phyloP scores from a whole-genome alignment of 2,797 vertebrate species.

The Otolemur crassicaudatus region DNA sequence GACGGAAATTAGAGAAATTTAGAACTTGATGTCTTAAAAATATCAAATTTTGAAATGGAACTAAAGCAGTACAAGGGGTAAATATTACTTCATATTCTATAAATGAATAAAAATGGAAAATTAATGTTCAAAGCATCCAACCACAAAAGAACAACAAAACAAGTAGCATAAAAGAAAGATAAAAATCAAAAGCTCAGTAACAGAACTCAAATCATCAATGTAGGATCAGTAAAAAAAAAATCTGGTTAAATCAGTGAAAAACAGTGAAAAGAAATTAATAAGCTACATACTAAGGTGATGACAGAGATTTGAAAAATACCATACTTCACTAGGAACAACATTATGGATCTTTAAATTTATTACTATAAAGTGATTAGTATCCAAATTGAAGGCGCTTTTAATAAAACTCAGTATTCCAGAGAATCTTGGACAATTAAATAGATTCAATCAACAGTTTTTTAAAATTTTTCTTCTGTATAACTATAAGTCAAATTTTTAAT shows the following conservation, averaged over 20 bases:
- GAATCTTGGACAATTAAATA: not conserved
- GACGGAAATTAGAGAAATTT: not conserved
- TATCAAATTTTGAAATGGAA: not conserved
- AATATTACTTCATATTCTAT: constrained; percentile 16
- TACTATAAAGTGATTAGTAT: not conserved
- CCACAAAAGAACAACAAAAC: not conserved
- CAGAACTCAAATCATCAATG: constrained; percentile 18
- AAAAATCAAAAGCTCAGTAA: constrained; percentile 41
- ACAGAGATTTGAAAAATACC: constrained; percentile 1
- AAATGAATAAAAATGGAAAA: constrained; percentile 33
- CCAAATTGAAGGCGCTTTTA: not conserved
- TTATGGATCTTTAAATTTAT: not conserved
- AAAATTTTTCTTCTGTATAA: not conserved
- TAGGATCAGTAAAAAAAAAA: constrained; percentile 27
- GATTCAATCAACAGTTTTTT: not conserved
- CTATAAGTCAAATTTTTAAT: not conserved
- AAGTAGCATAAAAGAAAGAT: not conserved
- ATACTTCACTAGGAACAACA: not conserved
- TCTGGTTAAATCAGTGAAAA: constrained; percentile 27
- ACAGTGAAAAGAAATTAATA: constrained; percentile 16
- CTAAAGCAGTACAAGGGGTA: not conserved
- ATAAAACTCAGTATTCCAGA: not conserved
- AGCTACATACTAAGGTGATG: not conserved
- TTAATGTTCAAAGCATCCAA: not conserved
- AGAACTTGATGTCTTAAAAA: constrained; percentile 33